Percentiles rank a stretch among this genome's conserved stretches.
These are phyloP conservation scores for Clarias platycephalus DNA, from an alignment of 2,797 vertebrate genomes.

Conservation along the genomic window DNA sequence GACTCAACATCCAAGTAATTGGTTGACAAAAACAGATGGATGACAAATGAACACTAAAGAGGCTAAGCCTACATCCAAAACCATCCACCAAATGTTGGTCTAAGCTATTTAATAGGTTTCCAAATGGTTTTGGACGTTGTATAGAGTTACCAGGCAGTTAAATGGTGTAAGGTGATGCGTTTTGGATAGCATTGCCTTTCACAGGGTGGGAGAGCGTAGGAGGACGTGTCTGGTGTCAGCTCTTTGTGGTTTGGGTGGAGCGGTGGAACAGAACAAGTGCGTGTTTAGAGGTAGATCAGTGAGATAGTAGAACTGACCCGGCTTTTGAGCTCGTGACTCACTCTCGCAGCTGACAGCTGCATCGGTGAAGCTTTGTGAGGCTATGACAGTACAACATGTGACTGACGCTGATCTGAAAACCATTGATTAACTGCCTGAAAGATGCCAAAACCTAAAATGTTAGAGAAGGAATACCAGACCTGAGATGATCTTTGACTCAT, in stretches of 20 bases:
- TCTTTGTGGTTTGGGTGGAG: constrained; percentile 49
- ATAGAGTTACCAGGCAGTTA: constrained; percentile 30
- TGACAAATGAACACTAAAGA: constrained; percentile 17
- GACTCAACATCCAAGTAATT: constrained; percentile 22
- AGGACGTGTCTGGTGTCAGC: constrained; percentile 51
- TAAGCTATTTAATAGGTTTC: background rate
- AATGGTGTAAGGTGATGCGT: constrained; percentile 40
- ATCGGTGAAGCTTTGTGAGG: constrained; percentile 36
- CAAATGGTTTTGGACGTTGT: background rate
- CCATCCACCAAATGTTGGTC: background rate
- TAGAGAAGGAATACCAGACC: background rate
- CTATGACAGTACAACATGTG: constrained; percentile 42
- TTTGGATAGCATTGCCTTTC: constrained; percentile 33
- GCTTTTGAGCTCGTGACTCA: constrained; percentile 49
- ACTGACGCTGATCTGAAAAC: constrained; percentile 38
- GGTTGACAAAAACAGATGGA: constrained; percentile 12
- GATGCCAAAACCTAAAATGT: constrained; percentile 24
- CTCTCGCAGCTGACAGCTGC: constrained; percentile 40
- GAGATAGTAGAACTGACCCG: constrained; percentile 44
- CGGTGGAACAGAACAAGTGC: constrained; percentile 37
- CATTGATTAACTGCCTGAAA: constrained; percentile 35
- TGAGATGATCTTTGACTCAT: background rate
- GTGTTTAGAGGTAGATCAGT: constrained; percentile 24
- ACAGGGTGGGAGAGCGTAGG: constrained; percentile 31
- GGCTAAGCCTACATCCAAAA: constrained; percentile 1